Percentiles rank a stretch among this genome's conserved stretches.
Conservation (phyloP, 2,797 vertebrate species). For the Phrynocephalus vlangalii region DNA sequence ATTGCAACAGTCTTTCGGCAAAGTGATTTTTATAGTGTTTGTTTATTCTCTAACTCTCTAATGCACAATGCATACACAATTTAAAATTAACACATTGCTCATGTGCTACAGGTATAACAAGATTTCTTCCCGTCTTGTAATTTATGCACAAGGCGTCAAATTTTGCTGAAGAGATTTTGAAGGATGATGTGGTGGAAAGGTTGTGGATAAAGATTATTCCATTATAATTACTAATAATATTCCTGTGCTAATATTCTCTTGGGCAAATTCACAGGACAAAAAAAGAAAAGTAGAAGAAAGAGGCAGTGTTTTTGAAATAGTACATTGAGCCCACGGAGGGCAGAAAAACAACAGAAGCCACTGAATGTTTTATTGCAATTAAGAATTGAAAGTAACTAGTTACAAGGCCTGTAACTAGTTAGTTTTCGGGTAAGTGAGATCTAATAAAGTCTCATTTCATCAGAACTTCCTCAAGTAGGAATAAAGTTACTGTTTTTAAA, state of each 20-base stretch:
- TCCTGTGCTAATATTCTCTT: slow-evolving; percentile 48
- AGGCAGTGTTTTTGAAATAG: slow-evolving; percentile 19
- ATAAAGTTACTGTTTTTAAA: no score
- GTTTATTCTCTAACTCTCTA: slow-evolving; percentile 37
- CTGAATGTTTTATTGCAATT: no score
- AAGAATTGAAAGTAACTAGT: no score
- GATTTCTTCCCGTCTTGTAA: slow-evolving; percentile 59
- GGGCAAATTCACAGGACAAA: slow-evolving; percentile 37
- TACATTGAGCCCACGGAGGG: neutral
- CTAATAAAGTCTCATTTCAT: no score
- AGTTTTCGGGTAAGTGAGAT: no score
- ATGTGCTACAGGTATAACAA: slow-evolving; percentile 62
- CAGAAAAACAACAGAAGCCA: neutral
- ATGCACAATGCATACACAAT: slow-evolving; percentile 64
- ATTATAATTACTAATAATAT: slow-evolving; percentile 30
- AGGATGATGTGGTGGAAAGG: slow-evolving; percentile 56
- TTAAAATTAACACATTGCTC: slow-evolving; percentile 69
- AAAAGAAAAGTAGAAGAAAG: slow-evolving; percentile 23
- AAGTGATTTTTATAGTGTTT: slow-evolving; percentile 40
- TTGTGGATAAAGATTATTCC: slow-evolving; percentile 42
- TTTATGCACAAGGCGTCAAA: slow-evolving; percentile 54
- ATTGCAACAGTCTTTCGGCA: slow-evolving; percentile 64
- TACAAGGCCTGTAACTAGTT: no score
- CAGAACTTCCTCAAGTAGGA: no score
- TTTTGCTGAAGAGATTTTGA: slow-evolving; percentile 59